Conservation (phyloP, 2,797 vertebrate species). For the Squalus acanthias region DNA sequence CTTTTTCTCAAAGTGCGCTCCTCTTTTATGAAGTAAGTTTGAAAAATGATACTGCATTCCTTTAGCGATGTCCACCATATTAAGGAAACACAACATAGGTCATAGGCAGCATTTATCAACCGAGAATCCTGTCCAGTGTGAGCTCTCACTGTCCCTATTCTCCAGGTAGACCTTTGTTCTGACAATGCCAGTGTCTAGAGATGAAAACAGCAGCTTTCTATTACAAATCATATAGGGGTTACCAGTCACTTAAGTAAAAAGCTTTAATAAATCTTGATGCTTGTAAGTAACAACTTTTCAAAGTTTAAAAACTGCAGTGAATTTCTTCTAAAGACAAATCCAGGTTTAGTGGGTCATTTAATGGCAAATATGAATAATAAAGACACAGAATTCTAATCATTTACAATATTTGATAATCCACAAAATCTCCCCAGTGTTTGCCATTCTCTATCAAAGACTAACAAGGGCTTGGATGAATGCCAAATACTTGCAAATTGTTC, state of each 20-base stretch:
- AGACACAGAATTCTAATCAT: slow-evolving; percentile 43
- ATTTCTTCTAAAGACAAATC: background rate
- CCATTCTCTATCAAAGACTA: slow-evolving; percentile 51
- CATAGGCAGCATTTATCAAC: background rate
- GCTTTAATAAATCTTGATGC: background rate
- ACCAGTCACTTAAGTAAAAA: background rate
- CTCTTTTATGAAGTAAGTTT: background rate
- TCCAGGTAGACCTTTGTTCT: background rate
- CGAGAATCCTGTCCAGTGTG: background rate
- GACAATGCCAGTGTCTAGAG: background rate
- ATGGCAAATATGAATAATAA: background rate
- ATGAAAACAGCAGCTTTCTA: background rate
- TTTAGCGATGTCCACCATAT: background rate
- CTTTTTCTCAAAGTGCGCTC: background rate
- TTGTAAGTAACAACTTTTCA: background rate
- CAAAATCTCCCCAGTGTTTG: slow-evolving; percentile 49
- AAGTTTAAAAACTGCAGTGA: background rate
- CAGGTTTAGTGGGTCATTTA: background rate
- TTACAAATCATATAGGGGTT: background rate
- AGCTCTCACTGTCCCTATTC: background rate
- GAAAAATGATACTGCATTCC: background rate
- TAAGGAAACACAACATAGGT: background rate
- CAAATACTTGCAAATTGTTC: slow-evolving; percentile 47
- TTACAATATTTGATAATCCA: slow-evolving; percentile 46
- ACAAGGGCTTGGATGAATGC: slow-evolving; percentile 51